Evolutionary conservation across 2,113 vertebrate genomes (phyloP).

Genomic region (Amia ocellicauda): DNA sequence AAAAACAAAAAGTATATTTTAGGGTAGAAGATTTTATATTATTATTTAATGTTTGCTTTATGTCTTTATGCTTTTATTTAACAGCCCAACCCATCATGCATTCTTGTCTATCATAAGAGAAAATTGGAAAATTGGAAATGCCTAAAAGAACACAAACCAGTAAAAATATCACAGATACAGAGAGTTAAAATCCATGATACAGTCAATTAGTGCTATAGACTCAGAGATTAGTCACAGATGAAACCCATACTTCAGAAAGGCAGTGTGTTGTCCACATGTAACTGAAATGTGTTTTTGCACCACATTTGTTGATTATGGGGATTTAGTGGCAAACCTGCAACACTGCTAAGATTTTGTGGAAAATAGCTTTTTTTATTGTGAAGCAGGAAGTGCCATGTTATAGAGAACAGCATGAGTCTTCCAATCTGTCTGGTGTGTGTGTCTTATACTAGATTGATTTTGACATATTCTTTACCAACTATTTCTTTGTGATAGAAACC

Average conservation of each 20-base stretch:
- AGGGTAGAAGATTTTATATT: too few relatives aligned
- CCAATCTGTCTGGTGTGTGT: constrained; percentile 39
- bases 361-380: constrained; percentile 49
- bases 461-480: constrained; percentile 58
- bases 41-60: too few relatives aligned
- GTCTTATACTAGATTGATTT: constrained; percentile 59
- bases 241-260: constrained; percentile 46
- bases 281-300: constrained; percentile 45
- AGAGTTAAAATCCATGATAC: constrained; percentile 16
- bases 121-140: constrained; percentile 38
- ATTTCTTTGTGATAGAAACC: constrained; percentile 66
- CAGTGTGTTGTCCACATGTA: constrained; percentile 41
- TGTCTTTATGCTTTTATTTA: too few relatives aligned
- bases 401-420: constrained; percentile 40
- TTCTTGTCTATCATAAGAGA: too few relatives aligned
- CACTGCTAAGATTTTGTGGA: constrained; percentile 43
- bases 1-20: too few relatives aligned
- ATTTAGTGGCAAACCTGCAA: constrained; percentile 32
- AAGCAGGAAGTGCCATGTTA: constrained; percentile 52
- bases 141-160: constrained; percentile 28
- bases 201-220: constrained; percentile 38
- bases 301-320: constrained; percentile 13
- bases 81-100: too few relatives aligned
- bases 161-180: constrained; percentile 22
- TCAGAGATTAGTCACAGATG: constrained; percentile 44